These are phyloP conservation scores for Trachythela sp. DNA, from an alignment of 64 coral and sea anemone genomes.

Conservation along the genomic window DNA sequence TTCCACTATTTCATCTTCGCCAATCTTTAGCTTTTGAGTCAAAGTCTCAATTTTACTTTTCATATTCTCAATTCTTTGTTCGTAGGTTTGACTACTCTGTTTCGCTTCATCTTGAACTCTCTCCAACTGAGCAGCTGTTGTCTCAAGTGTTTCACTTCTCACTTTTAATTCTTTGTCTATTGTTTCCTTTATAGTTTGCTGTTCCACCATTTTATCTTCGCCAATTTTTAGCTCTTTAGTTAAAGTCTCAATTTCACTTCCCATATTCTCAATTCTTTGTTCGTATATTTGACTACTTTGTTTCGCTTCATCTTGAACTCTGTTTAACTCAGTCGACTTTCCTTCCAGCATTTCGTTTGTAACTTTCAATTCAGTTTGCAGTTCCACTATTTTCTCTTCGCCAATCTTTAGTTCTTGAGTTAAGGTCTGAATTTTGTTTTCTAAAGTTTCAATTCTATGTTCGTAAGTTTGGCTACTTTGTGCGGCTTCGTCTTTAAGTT, in stretches of 20 bases:
- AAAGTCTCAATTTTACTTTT: no score
- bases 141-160: not conserved
- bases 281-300: not conserved
- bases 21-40: no score
- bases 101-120: not conserved
- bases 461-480: not conserved
- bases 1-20: no score
- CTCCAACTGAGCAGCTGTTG: not conserved
- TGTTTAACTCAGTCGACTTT: not conserved
- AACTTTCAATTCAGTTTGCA: not conserved
- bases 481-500: not conserved
- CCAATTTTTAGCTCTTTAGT: not conserved
- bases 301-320: not conserved
- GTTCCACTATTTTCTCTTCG: not conserved
- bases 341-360: not conserved
- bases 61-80: not conserved
- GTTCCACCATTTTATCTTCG: not conserved
- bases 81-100: not conserved
- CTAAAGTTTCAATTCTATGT: not conserved
- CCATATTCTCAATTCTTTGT: not conserved
- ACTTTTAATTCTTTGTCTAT: not conserved
- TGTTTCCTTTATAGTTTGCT: not conserved
- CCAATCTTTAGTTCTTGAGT: not conserved
- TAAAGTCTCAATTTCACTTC: not conserved
- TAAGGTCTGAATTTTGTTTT: not conserved